Conservation (phyloP, 2,113 vertebrate species). For the Lepus europaeus region DNA sequence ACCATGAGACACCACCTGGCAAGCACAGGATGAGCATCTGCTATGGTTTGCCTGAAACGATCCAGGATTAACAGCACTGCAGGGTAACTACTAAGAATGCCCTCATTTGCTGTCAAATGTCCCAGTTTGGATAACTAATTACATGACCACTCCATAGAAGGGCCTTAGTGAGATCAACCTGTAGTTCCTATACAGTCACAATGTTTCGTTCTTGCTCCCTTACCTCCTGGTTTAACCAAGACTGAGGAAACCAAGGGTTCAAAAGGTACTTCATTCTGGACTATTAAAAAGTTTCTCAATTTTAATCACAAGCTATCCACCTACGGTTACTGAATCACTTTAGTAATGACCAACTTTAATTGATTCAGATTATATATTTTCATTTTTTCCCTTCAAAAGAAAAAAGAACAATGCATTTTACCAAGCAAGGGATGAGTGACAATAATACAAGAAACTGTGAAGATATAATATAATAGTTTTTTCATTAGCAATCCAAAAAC, state of each 20-base stretch:
- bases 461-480: conserved; percentile 78
- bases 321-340: conserved; percentile 21
- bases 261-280: conserved; percentile 12
- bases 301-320: conserved; percentile 22
- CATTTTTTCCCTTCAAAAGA: conserved; percentile 51
- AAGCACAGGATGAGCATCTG: background rate
- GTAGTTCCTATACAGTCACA: background rate
- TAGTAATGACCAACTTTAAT: conserved; percentile 56
- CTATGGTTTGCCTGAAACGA: background rate
- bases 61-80: background rate
- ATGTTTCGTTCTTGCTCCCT: background rate
- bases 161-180: background rate
- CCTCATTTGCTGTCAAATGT: background rate
- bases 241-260: background rate
- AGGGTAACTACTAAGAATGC: background rate
- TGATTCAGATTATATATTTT: conserved; percentile 63
- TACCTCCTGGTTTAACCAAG: background rate
- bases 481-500: conserved; percentile 84
- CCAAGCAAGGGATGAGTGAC: conserved; percentile 73
- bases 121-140: background rate
- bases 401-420: conserved; percentile 66
- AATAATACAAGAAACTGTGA: conserved; percentile 81
- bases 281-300: conserved; percentile 4
- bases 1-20: background rate
- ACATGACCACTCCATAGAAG: background rate